Evolutionary conservation across 2,113 vertebrate species (phyloP), one percentile per base, ranked within the genome.

Genomic region (Xiphorhynchus elegans): DNA sequence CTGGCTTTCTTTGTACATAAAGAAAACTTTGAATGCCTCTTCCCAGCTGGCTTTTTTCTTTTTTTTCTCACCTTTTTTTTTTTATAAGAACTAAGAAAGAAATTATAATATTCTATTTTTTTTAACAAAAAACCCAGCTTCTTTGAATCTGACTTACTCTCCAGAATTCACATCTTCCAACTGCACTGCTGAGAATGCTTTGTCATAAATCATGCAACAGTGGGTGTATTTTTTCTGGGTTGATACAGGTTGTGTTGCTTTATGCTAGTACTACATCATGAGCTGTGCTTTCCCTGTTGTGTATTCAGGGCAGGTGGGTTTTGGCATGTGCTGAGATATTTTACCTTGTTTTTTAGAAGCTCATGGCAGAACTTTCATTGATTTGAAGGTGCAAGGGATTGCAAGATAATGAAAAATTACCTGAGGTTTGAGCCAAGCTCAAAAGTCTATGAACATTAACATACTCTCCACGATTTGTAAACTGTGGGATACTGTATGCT

Each of bases 391-490:
- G 37, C 79, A 69, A 28, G 86, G 68, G 74, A 82, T 44, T 92
- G 68, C 47, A 56, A 17, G 67, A 53, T 64, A 84, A 84, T 92
- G 80, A 92, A 90, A 95, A 89, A 89, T 84, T 81, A 75, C 86
- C 73, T 40, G 52, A 90, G 15, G 18, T 81, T 92, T 92, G 44
- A 84, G 84, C 81, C 75, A 89, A 92, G 66, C 73, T 93, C 49
- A 64, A 42, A 28, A 53, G 76, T 89, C 84, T 87, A 23, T 64
- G 15, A 84, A 66, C 56, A 81, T 40, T 59, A 84, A 67, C 2
- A 1, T 40, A 59, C 20, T 89, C 60, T 81, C 87, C 1, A 0
- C 74, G 81, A 89, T 95, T 89, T 64, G 86, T 70, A 89, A 92
- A 75, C 53, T 55, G 26, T 17, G 52, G 90, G 62, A 75, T 25